Conservation (phyloP, 2,113 vertebrate species). For the Silurus meridionalis region DNA sequence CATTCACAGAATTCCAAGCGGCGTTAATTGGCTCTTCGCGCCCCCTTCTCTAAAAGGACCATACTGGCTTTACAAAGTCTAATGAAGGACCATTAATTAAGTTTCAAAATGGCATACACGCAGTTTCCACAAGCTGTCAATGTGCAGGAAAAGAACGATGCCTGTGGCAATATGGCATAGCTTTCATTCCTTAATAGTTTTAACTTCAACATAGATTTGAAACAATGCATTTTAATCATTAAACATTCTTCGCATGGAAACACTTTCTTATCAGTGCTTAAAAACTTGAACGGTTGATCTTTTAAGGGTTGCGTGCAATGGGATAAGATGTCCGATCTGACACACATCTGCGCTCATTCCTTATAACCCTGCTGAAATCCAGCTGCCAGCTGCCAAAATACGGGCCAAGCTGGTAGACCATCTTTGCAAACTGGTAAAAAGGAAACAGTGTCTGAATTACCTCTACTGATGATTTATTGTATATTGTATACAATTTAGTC, state of each 20-base stretch:
- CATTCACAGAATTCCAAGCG: constrained; percentile 70
- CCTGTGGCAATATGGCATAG: background rate
- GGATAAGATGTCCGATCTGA: background rate
- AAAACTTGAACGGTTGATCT: background rate
- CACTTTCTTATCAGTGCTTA: background rate
- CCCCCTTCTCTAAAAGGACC: constrained; percentile 45
- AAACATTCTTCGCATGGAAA: background rate
- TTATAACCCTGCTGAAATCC: background rate
- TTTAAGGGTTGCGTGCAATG: background rate
- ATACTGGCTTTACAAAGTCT: constrained; percentile 36
- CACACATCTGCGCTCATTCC: background rate
- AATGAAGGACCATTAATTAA: constrained; percentile 38
- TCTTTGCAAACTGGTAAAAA: background rate
- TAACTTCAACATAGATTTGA: background rate
- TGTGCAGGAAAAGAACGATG: background rate
- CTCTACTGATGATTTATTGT: background rate
- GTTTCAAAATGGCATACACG: background rate
- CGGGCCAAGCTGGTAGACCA: background rate
- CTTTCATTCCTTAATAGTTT: background rate
- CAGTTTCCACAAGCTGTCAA: background rate
- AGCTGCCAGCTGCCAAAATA: background rate
- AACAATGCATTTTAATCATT: background rate
- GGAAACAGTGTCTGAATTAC: background rate
- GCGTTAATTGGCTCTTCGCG: constrained; percentile 56
- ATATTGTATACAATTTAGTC: background rate